Base-by-base conservation (phyloP, 2,113 vertebrate species). In the Bufo bufo region DNA sequence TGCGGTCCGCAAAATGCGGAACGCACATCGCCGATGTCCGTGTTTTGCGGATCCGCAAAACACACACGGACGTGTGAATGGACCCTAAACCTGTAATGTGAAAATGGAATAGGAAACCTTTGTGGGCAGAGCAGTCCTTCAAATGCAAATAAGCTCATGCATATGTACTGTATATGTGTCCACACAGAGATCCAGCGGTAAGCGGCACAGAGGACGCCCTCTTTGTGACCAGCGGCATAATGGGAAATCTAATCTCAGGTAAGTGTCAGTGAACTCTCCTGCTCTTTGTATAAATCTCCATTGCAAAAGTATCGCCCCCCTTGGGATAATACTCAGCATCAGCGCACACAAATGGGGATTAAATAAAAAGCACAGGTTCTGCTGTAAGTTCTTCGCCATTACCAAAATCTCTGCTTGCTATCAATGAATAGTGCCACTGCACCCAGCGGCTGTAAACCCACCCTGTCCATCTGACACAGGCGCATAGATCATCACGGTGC, bases 221-320 rank as follows among this genome's bases (percentile, higher is more conserved):
- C 9, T 97, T 96, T 59, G 94, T 97, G 86, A 96, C 96, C 16
- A 91, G 95, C 0, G 96, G 94, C 89, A 97, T 96, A 1, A 96
- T 96, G 96, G 94, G 95, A 17, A 97, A 95, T 83, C 96, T 97
- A 88, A 96, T 96, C 11, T 94, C 96, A 47, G 95, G 96, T 96
- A 92, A 91, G 91, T 89, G 63, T n/a, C n/a, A n/a, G n/a, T n/a
- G n/a, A n/a, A n/a, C n/a, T n/a, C n/a, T n/a, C n/a, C n/a, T n/a
- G n/a, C n/a, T n/a, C n/a, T n/a, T n/a, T n/a, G n/a, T 20, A 20
- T 58, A 14, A 65, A n/a, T 20, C 61, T 65, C 6, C 4, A 33
- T 6, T 33, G n/a, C 20, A 69, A 69, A 33, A 23, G 17, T 33
- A 33, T 23, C 6, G 4, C 12, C 8, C 1, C 63, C 20, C 6